phyloP scores from a whole-genome alignment of 2,113 vertebrate genomes.

The Zapus hudsonius region DNA sequence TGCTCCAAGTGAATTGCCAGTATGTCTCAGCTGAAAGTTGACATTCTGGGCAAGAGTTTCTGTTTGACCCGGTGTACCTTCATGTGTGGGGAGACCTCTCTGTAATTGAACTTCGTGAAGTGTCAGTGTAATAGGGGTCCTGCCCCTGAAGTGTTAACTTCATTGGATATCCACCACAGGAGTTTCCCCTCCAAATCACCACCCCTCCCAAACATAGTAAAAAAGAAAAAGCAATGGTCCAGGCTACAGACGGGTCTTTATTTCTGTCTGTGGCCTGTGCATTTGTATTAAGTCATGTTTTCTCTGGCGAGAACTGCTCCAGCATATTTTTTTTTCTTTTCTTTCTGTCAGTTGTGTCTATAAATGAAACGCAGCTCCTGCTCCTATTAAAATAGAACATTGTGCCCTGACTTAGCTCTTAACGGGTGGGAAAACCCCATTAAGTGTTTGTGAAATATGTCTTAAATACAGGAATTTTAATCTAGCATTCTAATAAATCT shows the following conservation, averaged over 20 bases:
- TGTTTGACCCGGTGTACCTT: not conserved
- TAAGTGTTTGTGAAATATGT: slow-evolving; percentile 85
- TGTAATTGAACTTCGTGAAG: slow-evolving; percentile 71
- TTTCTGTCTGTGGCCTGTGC: slow-evolving; percentile 77
- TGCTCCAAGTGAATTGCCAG: not conserved
- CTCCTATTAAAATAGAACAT: slow-evolving; percentile 82
- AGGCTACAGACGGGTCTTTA: slow-evolving; percentile 80
- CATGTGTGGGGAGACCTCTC: slow-evolving; percentile 35
- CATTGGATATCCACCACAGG: slow-evolving; percentile 81
- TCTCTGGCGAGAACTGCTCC: slow-evolving; percentile 82
- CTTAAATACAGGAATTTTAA: slow-evolving; percentile 84
- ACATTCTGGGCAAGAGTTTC: slow-evolving; percentile 7
- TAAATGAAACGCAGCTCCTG: slow-evolving; percentile 87
- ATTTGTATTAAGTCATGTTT: slow-evolving; percentile 84
- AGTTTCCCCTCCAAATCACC: slow-evolving; percentile 75
- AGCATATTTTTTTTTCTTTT: slow-evolving; percentile 8
- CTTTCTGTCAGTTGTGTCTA: slow-evolving; percentile 81
- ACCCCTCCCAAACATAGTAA: slow-evolving; percentile 50
- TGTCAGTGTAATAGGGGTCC: slow-evolving; percentile 78
- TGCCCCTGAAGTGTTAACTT: slow-evolving; percentile 83
- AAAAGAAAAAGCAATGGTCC: slow-evolving; percentile 75
- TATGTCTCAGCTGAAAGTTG: not conserved
- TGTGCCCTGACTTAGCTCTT: slow-evolving; percentile 82
- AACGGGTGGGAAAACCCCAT: slow-evolving; percentile 87
- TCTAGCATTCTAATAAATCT: slow-evolving; percentile 79